Evolutionary conservation across 2,113 vertebrate species (phyloP).

Genomic region (Eudorcas thomsonii): DNA sequence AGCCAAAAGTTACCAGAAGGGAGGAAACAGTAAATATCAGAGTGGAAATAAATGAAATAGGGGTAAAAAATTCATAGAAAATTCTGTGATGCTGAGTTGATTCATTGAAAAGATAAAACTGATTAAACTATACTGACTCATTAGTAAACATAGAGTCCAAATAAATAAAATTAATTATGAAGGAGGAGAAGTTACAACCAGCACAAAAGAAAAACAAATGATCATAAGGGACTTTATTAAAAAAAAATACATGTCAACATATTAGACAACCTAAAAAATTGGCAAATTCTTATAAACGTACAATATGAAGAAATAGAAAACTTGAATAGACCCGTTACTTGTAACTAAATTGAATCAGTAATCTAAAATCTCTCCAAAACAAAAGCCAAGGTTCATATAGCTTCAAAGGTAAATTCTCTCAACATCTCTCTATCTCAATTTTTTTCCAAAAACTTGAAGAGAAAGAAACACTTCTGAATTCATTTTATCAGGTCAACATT

Average conservation of each 20-base stretch:
- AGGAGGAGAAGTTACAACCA: neutral
- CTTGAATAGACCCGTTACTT: neutral
- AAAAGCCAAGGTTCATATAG: neutral
- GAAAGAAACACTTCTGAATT: neutral
- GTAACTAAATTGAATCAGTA: neutral
- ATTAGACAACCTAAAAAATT: neutral
- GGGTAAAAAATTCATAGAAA: neutral
- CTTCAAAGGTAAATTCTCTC: neutral
- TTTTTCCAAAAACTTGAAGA: neutral
- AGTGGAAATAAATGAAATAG: neutral
- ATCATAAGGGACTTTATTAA: neutral
- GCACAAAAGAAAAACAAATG: neutral
- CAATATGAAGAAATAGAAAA: neutral
- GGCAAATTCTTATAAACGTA: neutral
- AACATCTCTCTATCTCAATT: neutral
- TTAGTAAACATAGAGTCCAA: neutral
- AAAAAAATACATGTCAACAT: neutral
- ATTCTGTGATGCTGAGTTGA: neutral
- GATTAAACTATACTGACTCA: neutral
- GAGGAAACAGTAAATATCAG: neutral
- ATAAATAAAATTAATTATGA: neutral
- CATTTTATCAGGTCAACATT: neutral
- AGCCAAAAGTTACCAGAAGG: neutral
- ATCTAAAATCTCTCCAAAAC: neutral
- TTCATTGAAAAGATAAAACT: neutral